phyloP scores from a whole-genome alignment of 2,888 invertebrate genomes.

The Fabriciana adippe region DNA sequence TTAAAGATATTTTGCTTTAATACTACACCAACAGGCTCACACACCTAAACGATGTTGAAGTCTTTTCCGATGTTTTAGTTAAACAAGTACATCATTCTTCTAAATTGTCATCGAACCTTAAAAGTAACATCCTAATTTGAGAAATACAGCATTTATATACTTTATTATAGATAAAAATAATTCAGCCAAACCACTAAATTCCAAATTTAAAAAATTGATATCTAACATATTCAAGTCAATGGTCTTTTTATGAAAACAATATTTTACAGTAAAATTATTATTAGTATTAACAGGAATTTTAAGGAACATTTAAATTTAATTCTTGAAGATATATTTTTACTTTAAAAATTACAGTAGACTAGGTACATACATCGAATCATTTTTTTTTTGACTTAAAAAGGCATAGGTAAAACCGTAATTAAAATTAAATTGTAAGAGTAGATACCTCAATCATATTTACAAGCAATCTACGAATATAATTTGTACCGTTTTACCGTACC shows the following conservation, averaged over 20 bases:
- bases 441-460: conserved; percentile 22
- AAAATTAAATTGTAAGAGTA: conserved; percentile 8
- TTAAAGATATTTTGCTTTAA: neutral
- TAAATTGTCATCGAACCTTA: conserved; percentile 3
- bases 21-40: conserved; percentile 1
- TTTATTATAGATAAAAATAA: conserved; percentile 39
- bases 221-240: conserved; percentile 2
- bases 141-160: conserved; percentile 5
- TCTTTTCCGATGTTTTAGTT: neutral
- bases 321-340: conserved; percentile 24
- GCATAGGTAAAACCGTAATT: conserved; percentile 18
- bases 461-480: conserved; percentile 34
- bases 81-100: conserved; percentile 3
- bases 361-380: neutral
- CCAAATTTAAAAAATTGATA: conserved; percentile 42
- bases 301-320: conserved; percentile 40
- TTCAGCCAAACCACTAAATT: conserved; percentile 55
- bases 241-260: conserved; percentile 7
- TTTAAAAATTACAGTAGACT: conserved; percentile 8
- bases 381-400: conserved; percentile 4
- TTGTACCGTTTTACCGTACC: conserved; percentile 36
- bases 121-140: conserved; percentile 1
- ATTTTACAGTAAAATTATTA: conserved; percentile 17
- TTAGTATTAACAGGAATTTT: conserved; percentile 19
- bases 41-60: neutral